Conservation (phyloP, 2,888 invertebrate species). For the Amblyteles armatorius region DNA sequence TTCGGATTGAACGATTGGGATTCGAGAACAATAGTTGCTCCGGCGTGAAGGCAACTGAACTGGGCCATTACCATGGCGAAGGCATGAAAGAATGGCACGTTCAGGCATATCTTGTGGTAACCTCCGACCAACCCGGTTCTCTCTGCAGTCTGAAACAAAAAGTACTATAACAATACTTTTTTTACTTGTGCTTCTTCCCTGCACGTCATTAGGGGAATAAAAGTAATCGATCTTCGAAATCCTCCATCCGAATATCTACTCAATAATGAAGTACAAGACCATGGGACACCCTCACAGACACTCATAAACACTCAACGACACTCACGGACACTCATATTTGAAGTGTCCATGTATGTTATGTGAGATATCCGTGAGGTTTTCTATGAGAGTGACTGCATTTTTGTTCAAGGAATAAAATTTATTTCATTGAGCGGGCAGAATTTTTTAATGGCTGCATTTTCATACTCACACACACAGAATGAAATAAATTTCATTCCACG, state of each 20-base stretch:
- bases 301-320: too few relatives aligned
- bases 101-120: slow-evolving; percentile 87
- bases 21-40: slow-evolving; percentile 88
- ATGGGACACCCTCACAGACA: too few relatives aligned
- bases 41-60: slow-evolving; percentile 87
- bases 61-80: slow-evolving; percentile 90
- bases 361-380: neutral
- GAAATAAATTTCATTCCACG: too few relatives aligned
- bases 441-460: neutral
- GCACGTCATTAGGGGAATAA: too few relatives aligned
- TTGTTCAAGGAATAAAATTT: neutral
- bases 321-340: neutral
- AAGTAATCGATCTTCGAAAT: neutral
- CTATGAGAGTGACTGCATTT: neutral
- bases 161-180: neutral
- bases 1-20: slow-evolving; percentile 87
- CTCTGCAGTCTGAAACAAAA: slow-evolving; percentile 70
- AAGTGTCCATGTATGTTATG: too few relatives aligned
- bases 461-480: neutral
- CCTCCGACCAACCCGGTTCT: slow-evolving; percentile 84
- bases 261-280: too few relatives aligned
- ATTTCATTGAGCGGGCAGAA: too few relatives aligned
- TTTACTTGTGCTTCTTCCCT: neutral
- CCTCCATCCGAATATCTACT: too few relatives aligned
- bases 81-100: slow-evolving; percentile 93